phyloP scores from a whole-genome alignment of 1,140 invertebrate species.

The Metaphire vulgaris region DNA sequence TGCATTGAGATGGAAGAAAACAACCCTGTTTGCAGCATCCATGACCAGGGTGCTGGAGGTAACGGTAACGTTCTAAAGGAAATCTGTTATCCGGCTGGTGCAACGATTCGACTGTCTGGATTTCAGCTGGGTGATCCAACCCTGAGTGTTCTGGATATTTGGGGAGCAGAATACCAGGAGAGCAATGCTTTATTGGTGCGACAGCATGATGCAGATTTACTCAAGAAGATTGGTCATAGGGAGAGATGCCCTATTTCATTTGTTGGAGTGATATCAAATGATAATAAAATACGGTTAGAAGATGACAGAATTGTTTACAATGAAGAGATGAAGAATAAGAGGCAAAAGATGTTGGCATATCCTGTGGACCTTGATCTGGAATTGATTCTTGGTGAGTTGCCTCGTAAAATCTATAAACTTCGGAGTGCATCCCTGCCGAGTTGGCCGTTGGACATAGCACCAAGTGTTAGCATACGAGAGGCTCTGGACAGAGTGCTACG shows the following conservation, averaged over 20 bases:
- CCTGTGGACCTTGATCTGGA: slow-evolving; percentile 83
- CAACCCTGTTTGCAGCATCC: slow-evolving; percentile 79
- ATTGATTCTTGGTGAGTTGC: slow-evolving; percentile 80
- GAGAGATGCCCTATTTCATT: slow-evolving; percentile 88
- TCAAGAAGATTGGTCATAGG: slow-evolving; percentile 69
- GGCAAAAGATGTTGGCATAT: slow-evolving; percentile 49
- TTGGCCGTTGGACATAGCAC: slow-evolving; percentile 36
- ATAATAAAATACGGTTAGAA: slow-evolving; percentile 62
- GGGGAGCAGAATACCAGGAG: slow-evolving; percentile 98
- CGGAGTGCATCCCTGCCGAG: slow-evolving; percentile 17
- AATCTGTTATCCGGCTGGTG: slow-evolving; percentile 85
- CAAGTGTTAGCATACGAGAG: slow-evolving; percentile 54
- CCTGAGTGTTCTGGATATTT: slow-evolving; percentile 83
- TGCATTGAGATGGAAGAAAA: slow-evolving; percentile 69
- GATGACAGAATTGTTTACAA: background rate
- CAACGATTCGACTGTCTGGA: slow-evolving; percentile 75
- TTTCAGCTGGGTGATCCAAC: slow-evolving; percentile 88
- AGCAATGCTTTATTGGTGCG: slow-evolving; percentile 78
- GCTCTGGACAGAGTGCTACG: slow-evolving; percentile 75
- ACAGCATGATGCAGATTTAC: slow-evolving; percentile 57
- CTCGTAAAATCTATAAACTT: slow-evolving; percentile 58
- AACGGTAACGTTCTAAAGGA: slow-evolving; percentile 98
- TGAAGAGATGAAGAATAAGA: slow-evolving; percentile 43
- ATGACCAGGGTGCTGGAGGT: slow-evolving; percentile 93
- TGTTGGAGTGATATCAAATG: slow-evolving; percentile 83